Evolutionary conservation across 1,140 invertebrate species (phyloP).

Genomic region (Trichonephila inaurata): DNA sequence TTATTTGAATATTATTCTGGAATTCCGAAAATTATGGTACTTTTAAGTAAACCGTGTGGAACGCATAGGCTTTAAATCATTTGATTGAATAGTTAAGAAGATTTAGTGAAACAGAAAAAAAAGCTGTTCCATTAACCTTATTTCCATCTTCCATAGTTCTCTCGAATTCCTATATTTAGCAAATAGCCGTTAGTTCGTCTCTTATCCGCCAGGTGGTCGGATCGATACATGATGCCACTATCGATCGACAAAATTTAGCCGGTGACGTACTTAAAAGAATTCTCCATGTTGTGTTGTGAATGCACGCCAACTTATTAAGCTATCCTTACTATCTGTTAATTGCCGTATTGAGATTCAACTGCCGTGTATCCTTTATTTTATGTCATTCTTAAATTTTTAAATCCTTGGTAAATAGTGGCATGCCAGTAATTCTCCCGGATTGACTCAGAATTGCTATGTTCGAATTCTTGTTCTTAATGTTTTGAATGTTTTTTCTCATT

Average conservation of each 20-base stretch:
- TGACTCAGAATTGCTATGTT: neutral
- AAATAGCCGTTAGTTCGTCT: conserved; percentile 4
- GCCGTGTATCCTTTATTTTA: conserved; percentile 55
- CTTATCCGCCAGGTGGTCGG: conserved; percentile 52
- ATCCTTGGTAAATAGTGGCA: neutral
- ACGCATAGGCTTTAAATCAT: neutral
- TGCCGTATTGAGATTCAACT: neutral
- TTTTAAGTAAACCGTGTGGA: neutral
- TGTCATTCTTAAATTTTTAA: neutral
- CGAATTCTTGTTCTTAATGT: neutral
- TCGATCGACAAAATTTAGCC: conserved; percentile 57
- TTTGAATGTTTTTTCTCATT: neutral
- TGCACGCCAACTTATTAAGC: neutral
- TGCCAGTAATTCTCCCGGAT: neutral
- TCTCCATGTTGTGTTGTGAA: conserved; percentile 67
- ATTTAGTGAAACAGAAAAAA: neutral
- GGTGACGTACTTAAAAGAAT: conserved; percentile 57
- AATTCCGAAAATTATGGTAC: neutral
- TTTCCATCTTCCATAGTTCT: neutral
- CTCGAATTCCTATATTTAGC: conserved; percentile 51
- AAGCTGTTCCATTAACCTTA: neutral
- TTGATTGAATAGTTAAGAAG: neutral
- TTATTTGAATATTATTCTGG: neutral
- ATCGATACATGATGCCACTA: conserved; percentile 57
- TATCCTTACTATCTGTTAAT: neutral